Evolutionary conservation across 2,888 invertebrate species (phyloP).

Genomic region (Diploptera punctata): DNA sequence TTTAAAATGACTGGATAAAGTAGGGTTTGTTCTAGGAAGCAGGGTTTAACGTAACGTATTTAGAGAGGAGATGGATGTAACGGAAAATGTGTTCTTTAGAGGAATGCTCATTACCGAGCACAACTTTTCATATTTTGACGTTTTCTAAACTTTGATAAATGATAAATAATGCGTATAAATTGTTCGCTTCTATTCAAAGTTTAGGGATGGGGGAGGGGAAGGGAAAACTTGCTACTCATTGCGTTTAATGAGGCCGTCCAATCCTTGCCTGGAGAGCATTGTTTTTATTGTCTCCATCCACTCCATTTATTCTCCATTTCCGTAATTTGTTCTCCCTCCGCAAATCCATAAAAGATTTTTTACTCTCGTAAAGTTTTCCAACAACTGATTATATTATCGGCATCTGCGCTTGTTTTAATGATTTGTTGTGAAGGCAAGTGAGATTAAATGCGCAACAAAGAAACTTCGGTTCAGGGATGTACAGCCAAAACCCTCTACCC

Average conservation of each 20-base stretch:
- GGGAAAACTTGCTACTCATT: constrained; percentile 10
- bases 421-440: constrained; percentile 36
- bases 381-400: constrained; percentile 40
- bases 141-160: constrained; percentile 16
- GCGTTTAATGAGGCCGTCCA: constrained; percentile 5
- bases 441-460: constrained; percentile 37
- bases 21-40: too few relatives aligned
- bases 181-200: constrained; percentile 1
- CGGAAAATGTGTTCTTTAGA: too few relatives aligned
- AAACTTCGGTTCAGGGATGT: too few relatives aligned
- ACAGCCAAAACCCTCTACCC: too few relatives aligned
- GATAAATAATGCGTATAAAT: constrained; percentile 24
- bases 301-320: constrained; percentile 41
- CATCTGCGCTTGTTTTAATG: constrained; percentile 36
- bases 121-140: constrained; percentile 16
- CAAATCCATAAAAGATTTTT: constrained; percentile 43
- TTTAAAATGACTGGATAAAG: too few relatives aligned
- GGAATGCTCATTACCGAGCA: background rate
- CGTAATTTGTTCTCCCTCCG: constrained; percentile 33
- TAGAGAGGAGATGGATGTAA: too few relatives aligned
- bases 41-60: too few relatives aligned
- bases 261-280: background rate
- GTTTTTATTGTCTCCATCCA: constrained; percentile 24
- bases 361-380: constrained; percentile 36
- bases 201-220: too few relatives aligned